Evolutionary conservation across 1,140 invertebrate genomes (phyloP), one percentile per base, ranked within the genome.

Genomic region (Drosophila cardini): DNA sequence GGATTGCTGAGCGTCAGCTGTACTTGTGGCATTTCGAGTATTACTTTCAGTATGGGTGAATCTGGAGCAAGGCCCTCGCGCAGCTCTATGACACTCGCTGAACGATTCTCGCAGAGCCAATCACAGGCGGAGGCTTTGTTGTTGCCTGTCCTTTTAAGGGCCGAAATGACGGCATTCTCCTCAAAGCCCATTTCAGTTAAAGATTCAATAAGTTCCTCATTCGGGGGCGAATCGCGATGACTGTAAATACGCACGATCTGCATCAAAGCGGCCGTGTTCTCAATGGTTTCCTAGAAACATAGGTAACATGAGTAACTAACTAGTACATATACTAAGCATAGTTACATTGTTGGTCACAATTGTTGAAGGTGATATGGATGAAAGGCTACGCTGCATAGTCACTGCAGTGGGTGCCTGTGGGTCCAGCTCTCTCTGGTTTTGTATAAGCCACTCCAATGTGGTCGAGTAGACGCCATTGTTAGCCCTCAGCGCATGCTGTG

Each of bases 231-330:
- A 57, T 92, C 87, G 13, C 87, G 84, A 67, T 92, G 81, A 18
- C 91, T 91, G 43, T 92, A 92, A 42, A 91, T 91, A 7, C 90
- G 84, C 16, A 92, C 91, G 6, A 92, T 92, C 73, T 92, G 91
- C 45, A 92, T 71, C 34, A 92, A 36, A 16, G 91, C 90, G 36
- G 85, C 80, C 10, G 90, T 91, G 26, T 92, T 92, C 40, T 92
- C 90, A 43, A 90, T 61, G 5, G 74, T 71, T 50, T 82, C 83
- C 91, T 92, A 4, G 5, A 58, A 15, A 21, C 42, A 57, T n/a
- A 30, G n/a, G 50, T 15, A n/a, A 38, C 9, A 38, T 50, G 4
- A 7, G 2, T 16, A 45, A 65, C 4, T 50, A 18, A 4, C 4
- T 1, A 26, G 13, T 1, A 1, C 11, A 16, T 52, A 13, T n/a